Conservation (phyloP, 2,888 invertebrate species). For the Aproaerema taeniolella region DNA sequence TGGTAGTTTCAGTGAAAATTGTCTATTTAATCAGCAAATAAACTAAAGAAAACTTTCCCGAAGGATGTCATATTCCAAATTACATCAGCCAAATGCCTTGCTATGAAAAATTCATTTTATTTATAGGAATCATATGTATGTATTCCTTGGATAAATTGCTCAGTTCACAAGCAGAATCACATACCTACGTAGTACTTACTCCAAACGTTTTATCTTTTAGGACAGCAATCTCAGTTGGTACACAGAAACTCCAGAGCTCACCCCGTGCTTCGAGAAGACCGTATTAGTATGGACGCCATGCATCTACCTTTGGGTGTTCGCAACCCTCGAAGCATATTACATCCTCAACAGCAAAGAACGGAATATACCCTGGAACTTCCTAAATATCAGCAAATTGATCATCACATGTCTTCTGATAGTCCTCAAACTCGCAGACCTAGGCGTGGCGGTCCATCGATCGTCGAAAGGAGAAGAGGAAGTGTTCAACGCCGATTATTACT, state of each 20-base stretch:
- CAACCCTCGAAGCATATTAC: constrained; percentile 86
- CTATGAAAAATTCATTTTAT: not conserved
- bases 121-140: not conserved
- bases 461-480: constrained; percentile 69
- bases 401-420: constrained; percentile 80
- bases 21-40: too few species aligned
- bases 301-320: constrained; percentile 87
- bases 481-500: constrained; percentile 84
- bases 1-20: too few species aligned
- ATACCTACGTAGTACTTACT: too few species aligned
- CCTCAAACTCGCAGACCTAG: constrained; percentile 82
- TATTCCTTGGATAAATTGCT: too few species aligned
- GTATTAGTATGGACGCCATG: constrained; percentile 94
- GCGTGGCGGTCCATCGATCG: constrained; percentile 76
- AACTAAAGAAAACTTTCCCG: too few species aligned
- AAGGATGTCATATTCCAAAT: too few species aligned
- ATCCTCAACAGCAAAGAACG: constrained; percentile 85
- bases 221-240: constrained; percentile 87
- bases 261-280: constrained; percentile 95
- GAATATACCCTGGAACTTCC: constrained; percentile 86
- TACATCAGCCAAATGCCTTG: not conserved
- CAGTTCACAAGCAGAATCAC: too few species aligned
- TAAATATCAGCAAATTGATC: constrained; percentile 83
- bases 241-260: constrained; percentile 89
- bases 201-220: too few species aligned